Evolutionary conservation across 1,140 invertebrate species (phyloP), one percentile per base, ranked within the genome.

Genomic region (Euura saliciscinereae): DNA sequence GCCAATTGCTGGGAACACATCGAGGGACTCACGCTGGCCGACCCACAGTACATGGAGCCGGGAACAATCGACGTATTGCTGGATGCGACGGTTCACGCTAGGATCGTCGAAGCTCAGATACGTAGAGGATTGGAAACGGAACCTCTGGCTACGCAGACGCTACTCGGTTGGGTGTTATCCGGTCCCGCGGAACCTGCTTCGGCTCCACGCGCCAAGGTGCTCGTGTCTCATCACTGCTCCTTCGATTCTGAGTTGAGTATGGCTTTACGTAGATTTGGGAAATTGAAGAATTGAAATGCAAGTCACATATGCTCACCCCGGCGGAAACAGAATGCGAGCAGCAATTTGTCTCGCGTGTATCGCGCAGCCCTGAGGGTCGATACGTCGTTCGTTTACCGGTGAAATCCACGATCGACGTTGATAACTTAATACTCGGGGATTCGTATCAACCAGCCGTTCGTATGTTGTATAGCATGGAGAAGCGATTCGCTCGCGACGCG

Each of bases 71-170:
- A 66, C 7, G 69, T 74, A 59, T 44, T 69, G 13, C n/a, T 71
- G 10, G 44, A 51, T 5, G 73, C 73, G 71, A 46, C 13, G 65
- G 10, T 44, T 69, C n/a, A 43, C 71, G 5, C 11, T 74, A 6
- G 28, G 66, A 43, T 8, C 28, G 2, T 67, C 10, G 64, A 70
- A 59, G 70, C n/a, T 75, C 2, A 69, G 64, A 2, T 45, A 64
- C 11, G 71, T 64, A 8, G 42, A 75, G 7, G 28, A 68, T 28
- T 43, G 13, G 4, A 68, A 71, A 45, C 10, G 67, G 10, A 59
- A 72, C 28, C 71, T 68, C n/a, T 72, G n/a, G n/a, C n/a, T n/a
- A n/a, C n/a, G n/a, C n/a, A 75, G 42, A 75, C 68, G 1, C 66
- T 44, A 67, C 44, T 72, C 44, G 69, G 68, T 43, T 72, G 74